Evolutionary conservation across 1,140 invertebrate species (phyloP), one percentile per base, ranked within the genome.

Genomic region (Colletes latitarsis): DNA sequence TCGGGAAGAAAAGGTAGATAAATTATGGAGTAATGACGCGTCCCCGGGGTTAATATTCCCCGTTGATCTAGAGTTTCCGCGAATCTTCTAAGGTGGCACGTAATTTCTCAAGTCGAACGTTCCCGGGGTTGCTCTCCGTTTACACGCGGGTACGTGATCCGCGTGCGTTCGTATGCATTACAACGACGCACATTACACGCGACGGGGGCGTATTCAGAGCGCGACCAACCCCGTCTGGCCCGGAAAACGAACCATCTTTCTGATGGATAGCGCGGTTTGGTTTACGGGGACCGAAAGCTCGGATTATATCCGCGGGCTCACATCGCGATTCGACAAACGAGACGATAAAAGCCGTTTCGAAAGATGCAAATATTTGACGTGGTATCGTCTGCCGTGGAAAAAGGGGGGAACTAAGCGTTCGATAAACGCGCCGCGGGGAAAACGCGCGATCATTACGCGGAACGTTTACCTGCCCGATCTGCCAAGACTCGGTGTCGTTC

Each of bases 31-130:
- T 49, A 77, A 60, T 58, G 69, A 69, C 66, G 74, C 15, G 74
- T 57, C 63, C 9, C 14, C 30, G 30, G 41, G 63, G 39, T 77
- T 69, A 69, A 77, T 49, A 60, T 69, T 49, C 6, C 9, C 4
- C 8, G 63, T 14, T 12, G 17, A 62, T 19, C 19, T 14, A 39
- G 55, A 73, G 76, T 79, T 82, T 70, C 69, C 82, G 21, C 57
- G 76, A 55, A 68, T 76, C 73, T 77, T 71, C 46, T 30, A 17
- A 3, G 30, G 15, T 57, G 19, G 62, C 63, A 49, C 64, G 82
- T 78, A 79, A 84, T 84, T 83, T 80, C 83, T 78, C 82, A 72
- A 55, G 57, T 57, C 43, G 63, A 84, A 84, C 74, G 77, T 67
- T 68, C 55, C 3, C 17, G 21, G 30, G 30, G 43, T 46, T 17